Base-by-base conservation (phyloP, 2,113 vertebrate genomes). In the Aptenodytes patagonicus region DNA sequence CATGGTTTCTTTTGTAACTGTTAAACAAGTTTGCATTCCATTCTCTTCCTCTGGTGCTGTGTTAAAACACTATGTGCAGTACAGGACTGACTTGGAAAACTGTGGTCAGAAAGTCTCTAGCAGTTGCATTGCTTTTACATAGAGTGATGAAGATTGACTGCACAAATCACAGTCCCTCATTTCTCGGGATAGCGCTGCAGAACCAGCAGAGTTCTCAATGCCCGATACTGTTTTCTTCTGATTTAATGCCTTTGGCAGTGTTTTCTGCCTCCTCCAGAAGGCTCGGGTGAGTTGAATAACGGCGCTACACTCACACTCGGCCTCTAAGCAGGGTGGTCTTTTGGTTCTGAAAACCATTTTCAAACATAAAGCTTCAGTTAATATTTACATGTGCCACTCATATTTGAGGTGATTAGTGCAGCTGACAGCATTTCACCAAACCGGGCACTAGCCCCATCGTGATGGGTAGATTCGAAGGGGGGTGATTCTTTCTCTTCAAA, bases 11-110 rank as follows among this genome's bases (percentile, higher is more conserved):
- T 72, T 13, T 83, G n/a, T 57, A 60, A n/a, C 13, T 47, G 38
- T 7, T 68, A 26, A 73, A 24, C 15, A 54, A 26, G 57, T 49
- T 40, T 54, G 13, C 28, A 21, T 83, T 44, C 44, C 12, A 3
- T 64, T 78, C 36, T 46, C 5, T 44, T 47, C 32, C 6, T 60
- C 16, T 1, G 0, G 0, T 44, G 13, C 15, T 58, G 5, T 38
- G 51, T 52, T 89, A 58, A 70, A 93, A 73, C 18, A 6, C 42
- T 36, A 2, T 16, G 17, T 71, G 65, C 26, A 42, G 29, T 38
- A 68, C 28, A 32, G 38, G 70, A 18, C 44, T 60, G 29, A 38
- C 17, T 55, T 51, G 19, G 31, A 64, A 89, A 71, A 54, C 13
- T 14, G 5, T 47, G 13, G 6, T 64, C 42, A 55, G 25, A 47